Evolutionary conservation across 2,888 invertebrate species (phyloP).

Genomic region (Hemithea aestivaria): DNA sequence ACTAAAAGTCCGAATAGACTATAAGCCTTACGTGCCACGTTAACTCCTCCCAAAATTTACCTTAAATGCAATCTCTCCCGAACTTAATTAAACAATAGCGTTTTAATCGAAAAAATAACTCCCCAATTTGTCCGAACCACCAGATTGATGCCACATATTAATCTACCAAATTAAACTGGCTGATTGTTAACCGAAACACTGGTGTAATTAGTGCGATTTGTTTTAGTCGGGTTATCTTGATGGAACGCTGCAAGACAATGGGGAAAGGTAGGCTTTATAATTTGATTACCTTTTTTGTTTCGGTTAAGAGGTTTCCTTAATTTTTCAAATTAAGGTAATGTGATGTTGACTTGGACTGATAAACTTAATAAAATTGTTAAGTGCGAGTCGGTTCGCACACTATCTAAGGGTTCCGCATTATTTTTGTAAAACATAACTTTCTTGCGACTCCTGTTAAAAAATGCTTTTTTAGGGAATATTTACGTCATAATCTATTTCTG

Average conservation of each 20-base stretch:
- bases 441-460: too few relatives aligned
- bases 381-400: too few relatives aligned
- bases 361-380: too few relatives aligned
- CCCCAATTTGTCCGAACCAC: constrained; percentile 60
- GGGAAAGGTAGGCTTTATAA: constrained; percentile 58
- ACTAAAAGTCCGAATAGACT: too few relatives aligned
- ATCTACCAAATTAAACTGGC: constrained; percentile 65
- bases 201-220: constrained; percentile 75
- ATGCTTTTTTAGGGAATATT: too few relatives aligned
- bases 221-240: constrained; percentile 63
- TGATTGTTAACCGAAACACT: constrained; percentile 63
- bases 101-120: constrained; percentile 75
- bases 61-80: constrained; percentile 56
- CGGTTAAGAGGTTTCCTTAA: constrained; percentile 18
- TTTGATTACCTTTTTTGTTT: constrained; percentile 54
- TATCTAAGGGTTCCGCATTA: too few relatives aligned
- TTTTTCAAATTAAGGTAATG: constrained; percentile 8
- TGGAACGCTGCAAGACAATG: constrained; percentile 60
- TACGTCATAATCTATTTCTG: too few relatives aligned
- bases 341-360: neutral
- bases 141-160: constrained; percentile 60
- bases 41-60: too few relatives aligned
- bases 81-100: constrained; percentile 71
- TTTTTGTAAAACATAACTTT: too few relatives aligned
- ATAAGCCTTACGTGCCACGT: too few relatives aligned